These are phyloP conservation scores for Carollia perspicillata DNA, from an alignment of 2,113 vertebrate genomes.

Conservation along the genomic window DNA sequence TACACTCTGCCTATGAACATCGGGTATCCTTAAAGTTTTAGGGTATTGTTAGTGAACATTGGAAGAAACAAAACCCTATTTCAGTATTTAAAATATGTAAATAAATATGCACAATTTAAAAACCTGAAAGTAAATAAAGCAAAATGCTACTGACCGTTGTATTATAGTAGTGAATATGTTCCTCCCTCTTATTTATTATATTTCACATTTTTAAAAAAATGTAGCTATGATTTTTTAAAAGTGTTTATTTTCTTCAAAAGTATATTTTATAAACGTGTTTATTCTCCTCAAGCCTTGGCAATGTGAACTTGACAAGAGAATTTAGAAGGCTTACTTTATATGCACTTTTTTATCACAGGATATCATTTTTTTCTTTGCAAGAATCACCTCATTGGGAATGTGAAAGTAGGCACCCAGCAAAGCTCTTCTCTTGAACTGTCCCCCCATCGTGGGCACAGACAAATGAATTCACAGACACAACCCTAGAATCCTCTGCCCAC, in stretches of 20 bases:
- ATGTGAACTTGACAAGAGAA: background rate
- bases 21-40: background rate
- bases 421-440: background rate
- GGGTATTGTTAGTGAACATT: background rate
- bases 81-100: background rate
- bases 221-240: background rate
- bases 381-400: background rate
- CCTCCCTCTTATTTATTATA: background rate
- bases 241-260: background rate
- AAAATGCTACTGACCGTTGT: background rate
- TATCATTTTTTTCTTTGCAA: background rate
- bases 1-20: background rate
- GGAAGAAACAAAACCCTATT: background rate
- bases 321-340: background rate
- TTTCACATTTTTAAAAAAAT: background rate
- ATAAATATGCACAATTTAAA: background rate
- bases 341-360: background rate
- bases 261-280: background rate
- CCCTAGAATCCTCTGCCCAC: background rate
- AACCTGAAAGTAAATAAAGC: background rate
- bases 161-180: background rate
- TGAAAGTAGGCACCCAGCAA: background rate
- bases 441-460: background rate
- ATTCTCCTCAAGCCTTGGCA: background rate
- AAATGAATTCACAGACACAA: background rate